Conservation (phyloP, 1,140 invertebrate species). For the Drosophila trapezifrons region DNA sequence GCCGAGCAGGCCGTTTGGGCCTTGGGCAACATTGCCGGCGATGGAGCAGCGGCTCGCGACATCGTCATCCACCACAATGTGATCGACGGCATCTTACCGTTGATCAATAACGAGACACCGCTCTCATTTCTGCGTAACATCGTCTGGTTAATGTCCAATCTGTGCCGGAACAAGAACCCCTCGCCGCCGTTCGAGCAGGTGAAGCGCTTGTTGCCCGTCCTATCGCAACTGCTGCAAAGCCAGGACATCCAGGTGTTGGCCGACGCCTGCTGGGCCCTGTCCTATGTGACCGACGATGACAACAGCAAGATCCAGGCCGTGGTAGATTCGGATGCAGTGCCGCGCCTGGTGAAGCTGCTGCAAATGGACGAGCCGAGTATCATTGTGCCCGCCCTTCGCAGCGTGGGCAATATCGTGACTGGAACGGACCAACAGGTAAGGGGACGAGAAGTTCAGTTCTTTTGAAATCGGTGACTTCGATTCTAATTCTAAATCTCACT, state of each 20-base stretch:
- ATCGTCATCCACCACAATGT: constrained; percentile 88
- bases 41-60: constrained; percentile 91
- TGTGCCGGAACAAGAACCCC: constrained; percentile 96
- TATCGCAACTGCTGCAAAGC: constrained; percentile 91
- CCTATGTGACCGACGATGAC: constrained; percentile 96
- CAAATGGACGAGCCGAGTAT: constrained; percentile 89
- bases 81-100: constrained; percentile 88
- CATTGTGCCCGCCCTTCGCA: constrained; percentile 95
- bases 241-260: constrained; percentile 91
- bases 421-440: constrained; percentile 90
- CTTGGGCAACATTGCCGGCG: constrained; percentile 98
- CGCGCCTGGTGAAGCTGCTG: constrained; percentile 91
- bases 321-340: constrained; percentile 89
- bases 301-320: constrained; percentile 97
- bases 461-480: too few species aligned
- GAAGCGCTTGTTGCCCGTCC: constrained; percentile 91
- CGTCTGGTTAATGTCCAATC: constrained; percentile 96
- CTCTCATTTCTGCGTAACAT: constrained; percentile 86
- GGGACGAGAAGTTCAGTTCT: neutral
- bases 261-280: constrained; percentile 98
- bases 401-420: constrained; percentile 94
- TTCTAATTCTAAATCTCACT: constrained; percentile 82
- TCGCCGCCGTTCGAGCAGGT: constrained; percentile 91
- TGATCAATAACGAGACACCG: constrained; percentile 87
- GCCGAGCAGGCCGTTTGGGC: constrained; percentile 99